Percentiles rank a stretch among this genome's conserved stretches.
phyloP scores from a whole-genome alignment of 2,888 invertebrate species.

The Andrena fulva region DNA sequence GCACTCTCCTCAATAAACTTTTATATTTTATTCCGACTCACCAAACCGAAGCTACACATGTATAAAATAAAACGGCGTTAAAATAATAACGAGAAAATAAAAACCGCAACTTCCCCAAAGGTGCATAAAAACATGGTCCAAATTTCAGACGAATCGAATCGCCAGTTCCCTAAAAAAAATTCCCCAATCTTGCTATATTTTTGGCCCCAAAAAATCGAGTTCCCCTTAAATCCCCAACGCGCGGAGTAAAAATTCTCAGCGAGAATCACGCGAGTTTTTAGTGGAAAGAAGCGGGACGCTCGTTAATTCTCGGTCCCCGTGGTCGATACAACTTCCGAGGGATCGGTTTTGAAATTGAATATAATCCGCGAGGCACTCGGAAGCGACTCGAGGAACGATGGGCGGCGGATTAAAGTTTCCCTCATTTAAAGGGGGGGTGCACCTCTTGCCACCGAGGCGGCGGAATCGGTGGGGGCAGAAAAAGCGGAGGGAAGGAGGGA shows the following conservation, averaged over 20 bases:
- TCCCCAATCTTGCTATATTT: no score
- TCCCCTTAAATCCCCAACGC: not conserved
- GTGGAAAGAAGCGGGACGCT: not conserved
- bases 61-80: no score
- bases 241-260: not conserved
- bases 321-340: not conserved
- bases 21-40: no score
- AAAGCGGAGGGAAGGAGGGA: not conserved
- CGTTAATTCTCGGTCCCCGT: not conserved
- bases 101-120: no score
- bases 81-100: no score
- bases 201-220: no score
- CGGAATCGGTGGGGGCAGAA: not conserved
- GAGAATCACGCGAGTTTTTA: not conserved
- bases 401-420: conserved; percentile 3
- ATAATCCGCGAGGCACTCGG: not conserved
- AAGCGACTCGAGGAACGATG: not conserved
- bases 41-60: no score
- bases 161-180: no score
- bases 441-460: not conserved
- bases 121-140: no score
- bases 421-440: not conserved
- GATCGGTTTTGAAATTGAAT: conserved; percentile 4
- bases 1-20: no score
- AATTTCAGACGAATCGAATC: no score